Conservation (phyloP, 1,140 invertebrate genomes). For the Drosophila albomicans region DNA sequence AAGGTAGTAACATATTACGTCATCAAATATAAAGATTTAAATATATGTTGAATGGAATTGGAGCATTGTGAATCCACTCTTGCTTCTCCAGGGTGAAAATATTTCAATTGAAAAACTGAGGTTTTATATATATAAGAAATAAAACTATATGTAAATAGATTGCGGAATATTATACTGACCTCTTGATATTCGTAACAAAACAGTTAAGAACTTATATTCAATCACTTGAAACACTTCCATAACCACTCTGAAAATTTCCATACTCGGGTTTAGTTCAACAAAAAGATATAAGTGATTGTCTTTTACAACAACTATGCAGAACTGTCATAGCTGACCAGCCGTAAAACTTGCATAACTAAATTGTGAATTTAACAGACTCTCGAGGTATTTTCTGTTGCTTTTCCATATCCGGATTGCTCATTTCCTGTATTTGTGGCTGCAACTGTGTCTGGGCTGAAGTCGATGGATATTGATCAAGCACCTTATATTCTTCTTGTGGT, state of each 20-base stretch:
- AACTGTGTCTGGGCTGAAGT: not conserved
- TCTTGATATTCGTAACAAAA: not conserved
- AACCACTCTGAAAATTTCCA: too few species aligned
- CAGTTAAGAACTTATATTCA: not conserved
- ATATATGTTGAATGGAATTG: too few species aligned
- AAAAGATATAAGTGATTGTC: too few species aligned
- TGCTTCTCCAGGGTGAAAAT: not conserved
- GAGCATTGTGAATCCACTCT: too few species aligned
- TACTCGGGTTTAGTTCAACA: too few species aligned
- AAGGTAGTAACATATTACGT: too few species aligned
- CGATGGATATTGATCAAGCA: not conserved
- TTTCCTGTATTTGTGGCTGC: not conserved
- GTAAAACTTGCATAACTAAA: slow-evolving; percentile 4
- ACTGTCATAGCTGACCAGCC: too few species aligned
- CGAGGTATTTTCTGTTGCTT: not conserved
- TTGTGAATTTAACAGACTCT: not conserved
- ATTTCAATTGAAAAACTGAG: not conserved
- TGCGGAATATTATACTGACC: not conserved
- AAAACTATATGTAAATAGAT: too few species aligned
- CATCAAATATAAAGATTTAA: too few species aligned
- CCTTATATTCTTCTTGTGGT: not conserved
- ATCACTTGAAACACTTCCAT: not conserved
- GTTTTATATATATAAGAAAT: too few species aligned
- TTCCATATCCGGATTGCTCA: not conserved
- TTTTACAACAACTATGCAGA: not conserved